Evolutionary conservation across 2,888 invertebrate genomes (phyloP).

Genomic region (Cecidostiba fungosa): DNA sequence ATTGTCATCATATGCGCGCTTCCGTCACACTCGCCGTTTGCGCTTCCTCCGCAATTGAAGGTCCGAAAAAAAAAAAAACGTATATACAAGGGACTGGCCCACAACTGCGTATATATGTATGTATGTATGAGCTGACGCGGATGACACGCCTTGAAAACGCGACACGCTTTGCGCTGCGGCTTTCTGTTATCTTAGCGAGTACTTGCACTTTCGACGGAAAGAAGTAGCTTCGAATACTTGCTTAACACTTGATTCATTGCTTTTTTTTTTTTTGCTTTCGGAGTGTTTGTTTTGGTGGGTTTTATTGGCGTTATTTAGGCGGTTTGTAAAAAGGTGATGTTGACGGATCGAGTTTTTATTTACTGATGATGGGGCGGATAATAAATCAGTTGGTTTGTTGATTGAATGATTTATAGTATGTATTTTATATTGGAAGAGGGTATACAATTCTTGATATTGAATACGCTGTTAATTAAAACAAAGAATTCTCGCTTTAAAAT

Average conservation of each 20-base stretch:
- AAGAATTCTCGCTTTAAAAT: too few relatives aligned
- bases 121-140: constrained; percentile 4
- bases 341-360: too few relatives aligned
- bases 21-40: not conserved
- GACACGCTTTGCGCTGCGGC: constrained; percentile 14
- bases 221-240: not conserved
- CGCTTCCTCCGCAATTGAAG: constrained; percentile 37
- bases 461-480: too few relatives aligned
- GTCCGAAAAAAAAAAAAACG: constrained; percentile 16
- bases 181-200: not conserved
- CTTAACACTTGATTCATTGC: not conserved
- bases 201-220: constrained; percentile 37
- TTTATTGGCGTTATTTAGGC: too few relatives aligned
- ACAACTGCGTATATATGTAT: not conserved
- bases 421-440: too few relatives aligned
- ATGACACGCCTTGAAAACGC: constrained; percentile 43
- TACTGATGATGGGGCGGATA: too few relatives aligned
- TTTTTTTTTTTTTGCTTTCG: not conserved
- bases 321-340: too few relatives aligned
- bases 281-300: not conserved
- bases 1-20: not conserved
- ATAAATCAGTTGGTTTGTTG: too few relatives aligned
- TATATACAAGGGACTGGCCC: constrained; percentile 29
- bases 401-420: too few relatives aligned
- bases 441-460: too few relatives aligned